Conservation (phyloP, 1,140 invertebrate species). For the Brachionus sp. region DNA sequence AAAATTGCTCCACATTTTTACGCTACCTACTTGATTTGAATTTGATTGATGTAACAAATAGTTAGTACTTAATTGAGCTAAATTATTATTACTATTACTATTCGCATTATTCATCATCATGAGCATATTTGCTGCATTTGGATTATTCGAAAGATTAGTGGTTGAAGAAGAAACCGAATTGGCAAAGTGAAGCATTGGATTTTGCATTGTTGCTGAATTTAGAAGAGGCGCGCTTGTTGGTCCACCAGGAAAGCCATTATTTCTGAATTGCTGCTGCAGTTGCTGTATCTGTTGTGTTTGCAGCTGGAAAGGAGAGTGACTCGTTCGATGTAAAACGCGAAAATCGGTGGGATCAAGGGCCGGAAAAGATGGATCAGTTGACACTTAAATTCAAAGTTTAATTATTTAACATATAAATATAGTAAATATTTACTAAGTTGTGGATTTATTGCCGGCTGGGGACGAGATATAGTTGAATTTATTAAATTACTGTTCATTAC, state of each 20-base stretch:
- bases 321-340: constrained; percentile 13
- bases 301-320: constrained; percentile 20
- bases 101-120: constrained; percentile 40
- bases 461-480: constrained; percentile 37
- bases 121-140: constrained; percentile 28
- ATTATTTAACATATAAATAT: not conserved
- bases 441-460: constrained; percentile 1
- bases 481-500: constrained; percentile 21
- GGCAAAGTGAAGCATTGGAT: constrained; percentile 29
- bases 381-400: constrained; percentile 7
- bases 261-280: not conserved
- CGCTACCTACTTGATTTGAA: constrained; percentile 35
- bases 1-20: constrained; percentile 45
- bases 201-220: constrained; percentile 30
- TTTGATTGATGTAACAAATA: constrained; percentile 34
- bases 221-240: not conserved
- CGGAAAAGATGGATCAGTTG: constrained; percentile 20
- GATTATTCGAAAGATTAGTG: not conserved
- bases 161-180: constrained; percentile 19
- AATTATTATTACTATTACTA: constrained; percentile 36
- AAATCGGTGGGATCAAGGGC: constrained; percentile 27
- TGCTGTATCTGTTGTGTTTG: constrained; percentile 3
- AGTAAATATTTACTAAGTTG: not conserved
- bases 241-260: not conserved
- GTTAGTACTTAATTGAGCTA: constrained; percentile 29